A percentile compares a stretch with the other conserved stretches of the same genome.
These are phyloP conservation scores for Julus scandinavius DNA, from an alignment of 2,888 invertebrate species.

Conservation along the genomic window DNA sequence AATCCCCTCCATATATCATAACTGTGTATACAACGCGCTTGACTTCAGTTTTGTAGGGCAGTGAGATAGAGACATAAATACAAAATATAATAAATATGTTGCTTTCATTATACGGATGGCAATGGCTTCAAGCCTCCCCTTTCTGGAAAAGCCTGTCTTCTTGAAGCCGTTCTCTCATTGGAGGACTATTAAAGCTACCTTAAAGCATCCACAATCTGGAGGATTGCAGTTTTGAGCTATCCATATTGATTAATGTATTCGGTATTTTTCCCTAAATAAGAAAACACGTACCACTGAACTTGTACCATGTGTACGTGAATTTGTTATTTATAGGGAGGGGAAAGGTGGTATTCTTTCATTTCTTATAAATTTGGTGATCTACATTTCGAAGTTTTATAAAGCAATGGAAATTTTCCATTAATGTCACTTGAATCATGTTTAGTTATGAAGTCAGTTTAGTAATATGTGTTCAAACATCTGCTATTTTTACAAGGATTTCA, in stretches of 20 bases:
- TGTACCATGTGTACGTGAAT: background rate
- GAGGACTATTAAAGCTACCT: background rate
- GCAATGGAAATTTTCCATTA: too few relatives aligned
- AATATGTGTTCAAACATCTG: too few relatives aligned
- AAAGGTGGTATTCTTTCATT: too few relatives aligned
- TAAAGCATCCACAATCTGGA: conserved; percentile 33
- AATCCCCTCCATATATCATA: conserved; percentile 55
- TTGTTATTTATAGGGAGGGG: background rate
- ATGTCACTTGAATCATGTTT: too few relatives aligned
- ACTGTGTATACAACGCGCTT: conserved; percentile 33
- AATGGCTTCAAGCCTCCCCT: background rate
- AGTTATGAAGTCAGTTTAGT: too few relatives aligned
- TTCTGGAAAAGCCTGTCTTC: conserved; percentile 25
- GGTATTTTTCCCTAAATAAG: background rate
- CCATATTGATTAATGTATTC: conserved; percentile 7
- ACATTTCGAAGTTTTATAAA: too few relatives aligned
- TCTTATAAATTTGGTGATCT: too few relatives aligned
- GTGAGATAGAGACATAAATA: conserved; percentile 27
- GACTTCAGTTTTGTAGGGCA: conserved; percentile 27
- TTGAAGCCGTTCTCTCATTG: background rate
- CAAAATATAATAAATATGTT: conserved; percentile 26
- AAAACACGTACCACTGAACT: background rate
- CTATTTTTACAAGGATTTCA: too few relatives aligned
- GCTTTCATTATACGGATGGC: conserved; percentile 21
- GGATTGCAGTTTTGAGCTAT: background rate